phyloP scores from a whole-genome alignment of 1,140 invertebrate species.

The Leptinotarsa defecta region DNA sequence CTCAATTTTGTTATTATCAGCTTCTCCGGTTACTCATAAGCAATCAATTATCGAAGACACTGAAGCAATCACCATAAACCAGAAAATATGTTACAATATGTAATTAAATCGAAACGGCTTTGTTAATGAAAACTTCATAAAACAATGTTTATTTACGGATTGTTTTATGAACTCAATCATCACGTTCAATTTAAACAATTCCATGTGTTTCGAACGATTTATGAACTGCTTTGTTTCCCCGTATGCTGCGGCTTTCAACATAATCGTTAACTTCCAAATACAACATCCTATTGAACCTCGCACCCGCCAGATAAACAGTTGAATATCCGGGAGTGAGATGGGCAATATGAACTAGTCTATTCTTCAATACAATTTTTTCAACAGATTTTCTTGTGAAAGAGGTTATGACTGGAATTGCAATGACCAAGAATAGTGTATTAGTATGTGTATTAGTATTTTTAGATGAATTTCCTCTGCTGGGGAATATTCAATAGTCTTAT shows the following conservation, averaged over 20 bases:
- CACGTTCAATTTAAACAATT: conserved; percentile 45
- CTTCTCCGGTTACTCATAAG: neutral
- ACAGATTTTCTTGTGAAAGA: too few relatives aligned
- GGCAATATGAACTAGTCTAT: neutral
- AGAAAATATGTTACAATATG: conserved; percentile 28
- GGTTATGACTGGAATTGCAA: too few relatives aligned
- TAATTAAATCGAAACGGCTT: conserved; percentile 28
- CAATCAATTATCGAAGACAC: conserved; percentile 9
- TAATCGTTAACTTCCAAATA: conserved; percentile 37
- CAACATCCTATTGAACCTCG: conserved; percentile 16
- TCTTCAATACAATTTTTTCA: too few relatives aligned
- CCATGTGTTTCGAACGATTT: conserved; percentile 45
- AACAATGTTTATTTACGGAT: conserved; percentile 44
- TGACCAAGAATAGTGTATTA: too few relatives aligned
- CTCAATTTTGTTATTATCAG: neutral
- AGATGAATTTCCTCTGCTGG: too few relatives aligned
- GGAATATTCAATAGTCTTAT: too few relatives aligned
- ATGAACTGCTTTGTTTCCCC: conserved; percentile 47
- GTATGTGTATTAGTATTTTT: too few relatives aligned
- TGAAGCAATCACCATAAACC: conserved; percentile 20
- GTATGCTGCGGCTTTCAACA: conserved; percentile 40
- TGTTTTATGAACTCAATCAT: conserved; percentile 47
- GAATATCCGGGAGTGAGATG: conserved; percentile 7
- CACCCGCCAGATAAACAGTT: conserved; percentile 22
- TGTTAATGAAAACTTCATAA: conserved; percentile 42